Conservation (phyloP, 2,797 vertebrate genomes). For the Girardinus metallicus region DNA sequence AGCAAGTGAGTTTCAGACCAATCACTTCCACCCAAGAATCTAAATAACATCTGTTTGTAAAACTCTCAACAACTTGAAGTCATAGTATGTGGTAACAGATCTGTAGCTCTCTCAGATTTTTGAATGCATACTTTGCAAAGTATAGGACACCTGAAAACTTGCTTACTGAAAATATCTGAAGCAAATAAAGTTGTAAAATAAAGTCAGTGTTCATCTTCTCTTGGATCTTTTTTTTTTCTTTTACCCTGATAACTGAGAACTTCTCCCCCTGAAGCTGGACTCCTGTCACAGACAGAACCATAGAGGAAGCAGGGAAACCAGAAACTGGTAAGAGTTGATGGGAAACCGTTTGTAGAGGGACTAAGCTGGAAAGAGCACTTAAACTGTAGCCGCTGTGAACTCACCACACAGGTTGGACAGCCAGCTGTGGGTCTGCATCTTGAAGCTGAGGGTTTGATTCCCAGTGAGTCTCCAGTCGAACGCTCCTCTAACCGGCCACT, state of each 20-base stretch:
- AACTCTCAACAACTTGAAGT: neutral
- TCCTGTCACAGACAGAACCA: constrained; percentile 71
- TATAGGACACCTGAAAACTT: neutral
- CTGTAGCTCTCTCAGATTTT: neutral
- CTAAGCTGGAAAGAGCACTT: neutral
- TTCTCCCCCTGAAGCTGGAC: constrained; percentile 83
- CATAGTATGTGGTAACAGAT: neutral
- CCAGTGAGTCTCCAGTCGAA: constrained; percentile 91
- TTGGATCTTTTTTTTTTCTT: neutral
- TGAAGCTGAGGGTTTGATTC: constrained; percentile 72
- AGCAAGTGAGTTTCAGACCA: too few species aligned
- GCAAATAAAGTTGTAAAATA: neutral
- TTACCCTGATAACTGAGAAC: constrained; percentile 88
- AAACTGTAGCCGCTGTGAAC: constrained; percentile 19
- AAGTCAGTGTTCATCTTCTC: neutral
- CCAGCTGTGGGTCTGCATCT: constrained; percentile 69
- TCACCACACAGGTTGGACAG: constrained; percentile 84
- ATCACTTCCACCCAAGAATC: neutral
- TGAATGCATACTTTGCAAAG: neutral
- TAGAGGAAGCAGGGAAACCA: constrained; percentile 15
- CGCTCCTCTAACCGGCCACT: constrained; percentile 80
- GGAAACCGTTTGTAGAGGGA: neutral
- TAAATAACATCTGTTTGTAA: neutral
- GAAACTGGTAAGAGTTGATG: neutral
- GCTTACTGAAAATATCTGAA: neutral